These are phyloP conservation scores for Sinohyriopsis cumingii DNA, from an alignment of 2,888 invertebrate species.

Conservation along the genomic window DNA sequence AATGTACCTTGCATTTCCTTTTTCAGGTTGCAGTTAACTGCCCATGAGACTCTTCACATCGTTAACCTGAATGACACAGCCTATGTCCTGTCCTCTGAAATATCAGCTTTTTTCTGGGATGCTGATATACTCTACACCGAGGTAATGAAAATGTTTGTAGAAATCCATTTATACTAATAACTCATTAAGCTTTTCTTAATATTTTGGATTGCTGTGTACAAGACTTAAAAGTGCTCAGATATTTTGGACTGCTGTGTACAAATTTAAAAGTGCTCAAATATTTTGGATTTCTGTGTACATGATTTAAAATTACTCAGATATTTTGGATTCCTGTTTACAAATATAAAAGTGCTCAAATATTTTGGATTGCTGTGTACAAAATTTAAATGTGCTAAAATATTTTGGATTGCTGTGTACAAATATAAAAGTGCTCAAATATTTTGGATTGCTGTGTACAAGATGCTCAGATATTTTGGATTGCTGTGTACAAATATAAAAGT, in stretches of 20 bases:
- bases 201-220: neutral
- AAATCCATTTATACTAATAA: neutral
- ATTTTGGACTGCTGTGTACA: too few species aligned
- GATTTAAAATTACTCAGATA: too few species aligned
- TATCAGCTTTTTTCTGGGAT: conserved; percentile 64
- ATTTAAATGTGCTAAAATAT: too few species aligned
- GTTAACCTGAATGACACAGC: conserved; percentile 51
- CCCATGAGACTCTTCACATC: conserved; percentile 47
- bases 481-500: too few species aligned
- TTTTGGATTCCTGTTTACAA: too few species aligned
- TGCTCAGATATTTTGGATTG: neutral
- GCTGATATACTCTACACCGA: conserved; percentile 60
- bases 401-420: neutral
- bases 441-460: too few species aligned
- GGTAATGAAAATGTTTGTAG: conserved; percentile 40
- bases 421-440: too few species aligned
- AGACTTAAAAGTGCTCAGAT: too few species aligned
- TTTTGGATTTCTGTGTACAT: too few species aligned
- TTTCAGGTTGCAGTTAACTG: conserved; percentile 54
- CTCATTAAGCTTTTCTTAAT: neutral
- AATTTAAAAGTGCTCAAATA: too few species aligned
- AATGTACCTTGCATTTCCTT: neutral
- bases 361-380: too few species aligned
- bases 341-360: too few species aligned
- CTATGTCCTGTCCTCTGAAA: conserved; percentile 55